Evolutionary conservation across 2,888 invertebrate species (phyloP).

Genomic region (Drosophila koepferae): DNA sequence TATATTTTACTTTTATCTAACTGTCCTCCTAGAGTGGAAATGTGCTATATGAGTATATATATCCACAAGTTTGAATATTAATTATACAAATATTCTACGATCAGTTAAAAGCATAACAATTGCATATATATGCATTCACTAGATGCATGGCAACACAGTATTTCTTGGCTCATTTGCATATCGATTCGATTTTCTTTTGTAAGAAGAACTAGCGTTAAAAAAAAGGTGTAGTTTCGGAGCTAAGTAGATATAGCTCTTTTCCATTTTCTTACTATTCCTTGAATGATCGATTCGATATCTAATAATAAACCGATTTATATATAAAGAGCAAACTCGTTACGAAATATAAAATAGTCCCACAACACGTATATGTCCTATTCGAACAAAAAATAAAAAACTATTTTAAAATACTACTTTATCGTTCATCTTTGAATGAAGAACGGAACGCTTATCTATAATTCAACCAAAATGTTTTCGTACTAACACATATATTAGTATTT

Average conservation of each 20-base stretch:
- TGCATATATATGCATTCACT: background rate
- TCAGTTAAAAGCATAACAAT: background rate
- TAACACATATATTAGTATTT: slow-evolving; percentile 28
- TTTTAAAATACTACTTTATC: background rate
- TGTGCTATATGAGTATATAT: background rate
- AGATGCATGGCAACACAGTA: background rate
- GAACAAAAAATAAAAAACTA: background rate
- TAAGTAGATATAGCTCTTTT: background rate
- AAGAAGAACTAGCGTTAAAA: background rate
- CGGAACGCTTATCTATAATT: too few species aligned
- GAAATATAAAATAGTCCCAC: background rate
- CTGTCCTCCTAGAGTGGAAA: background rate
- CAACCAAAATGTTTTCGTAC: background rate
- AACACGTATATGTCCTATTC: background rate
- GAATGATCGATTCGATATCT: background rate
- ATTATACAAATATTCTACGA: background rate
- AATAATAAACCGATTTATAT: background rate
- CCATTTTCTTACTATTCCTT: background rate
- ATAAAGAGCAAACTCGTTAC: background rate
- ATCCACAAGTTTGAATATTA: background rate
- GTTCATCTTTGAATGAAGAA: background rate
- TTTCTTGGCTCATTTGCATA: background rate
- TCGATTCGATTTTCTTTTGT: background rate
- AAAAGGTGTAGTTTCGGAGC: background rate
- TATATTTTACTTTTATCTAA: background rate